Evolutionary conservation across 1,140 invertebrate genomes (phyloP).

Genomic region (Drosophila takahashii): DNA sequence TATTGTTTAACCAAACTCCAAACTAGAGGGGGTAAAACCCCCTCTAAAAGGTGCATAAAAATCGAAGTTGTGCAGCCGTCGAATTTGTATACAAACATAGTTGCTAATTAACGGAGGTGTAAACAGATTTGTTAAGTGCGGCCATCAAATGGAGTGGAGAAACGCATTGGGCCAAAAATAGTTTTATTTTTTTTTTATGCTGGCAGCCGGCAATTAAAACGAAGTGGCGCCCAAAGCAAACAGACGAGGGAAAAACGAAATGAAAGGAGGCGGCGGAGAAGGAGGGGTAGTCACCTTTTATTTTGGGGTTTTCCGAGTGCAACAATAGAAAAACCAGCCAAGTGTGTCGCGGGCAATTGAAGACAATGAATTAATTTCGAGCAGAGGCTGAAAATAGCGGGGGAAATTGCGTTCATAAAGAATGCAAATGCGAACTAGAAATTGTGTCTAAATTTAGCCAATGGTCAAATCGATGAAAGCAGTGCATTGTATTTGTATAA

Average conservation of each 20-base stretch:
- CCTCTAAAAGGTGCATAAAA: neutral
- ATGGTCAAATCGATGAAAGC: conserved; percentile 56
- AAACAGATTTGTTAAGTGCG: conserved; percentile 72
- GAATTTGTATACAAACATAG: conserved; percentile 52
- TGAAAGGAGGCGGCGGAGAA: neutral
- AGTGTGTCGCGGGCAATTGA: conserved; percentile 73
- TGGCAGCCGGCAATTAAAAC: conserved; percentile 56
- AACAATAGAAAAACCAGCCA: conserved; percentile 60
- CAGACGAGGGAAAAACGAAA: conserved; percentile 10
- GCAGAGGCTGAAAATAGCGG: conserved; percentile 31
- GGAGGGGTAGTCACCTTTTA: conserved; percentile 32
- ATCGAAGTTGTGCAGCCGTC: conserved; percentile 5
- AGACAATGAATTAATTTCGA: conserved; percentile 66
- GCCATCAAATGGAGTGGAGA: conserved; percentile 63
- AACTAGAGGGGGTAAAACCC: too few species aligned
- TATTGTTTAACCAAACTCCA: too few species aligned
- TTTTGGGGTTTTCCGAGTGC: conserved; percentile 29
- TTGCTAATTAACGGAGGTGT: conserved; percentile 55
- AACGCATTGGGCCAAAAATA: conserved; percentile 69
- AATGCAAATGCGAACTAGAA: conserved; percentile 73
- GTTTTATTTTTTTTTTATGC: conserved; percentile 24
- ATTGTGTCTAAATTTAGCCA: conserved; percentile 62
- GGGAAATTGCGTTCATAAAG: conserved; percentile 39
- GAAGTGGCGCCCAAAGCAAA: conserved; percentile 68
- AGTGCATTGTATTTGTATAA: neutral